Percentiles rank a stretch among this genome's conserved stretches.
Conservation (phyloP, 1,140 invertebrate species). For the Zaprionus ghesquierei region DNA sequence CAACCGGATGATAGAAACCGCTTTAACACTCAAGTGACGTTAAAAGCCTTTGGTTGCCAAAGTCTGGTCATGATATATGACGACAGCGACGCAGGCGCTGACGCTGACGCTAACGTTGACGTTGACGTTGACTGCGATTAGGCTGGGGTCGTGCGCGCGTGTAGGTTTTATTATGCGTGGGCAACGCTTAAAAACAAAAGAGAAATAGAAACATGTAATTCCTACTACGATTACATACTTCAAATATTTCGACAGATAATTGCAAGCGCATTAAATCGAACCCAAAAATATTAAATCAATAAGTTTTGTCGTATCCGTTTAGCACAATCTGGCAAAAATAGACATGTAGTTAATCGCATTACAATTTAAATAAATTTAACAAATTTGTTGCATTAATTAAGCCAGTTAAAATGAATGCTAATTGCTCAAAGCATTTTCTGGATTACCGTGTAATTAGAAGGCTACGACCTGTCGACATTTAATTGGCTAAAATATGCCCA, state of each 20-base stretch:
- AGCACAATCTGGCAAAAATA: not conserved
- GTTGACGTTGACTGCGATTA: slow-evolving; percentile 47
- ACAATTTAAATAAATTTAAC: not conserved
- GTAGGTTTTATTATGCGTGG: slow-evolving; percentile 52
- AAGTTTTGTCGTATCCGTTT: not conserved
- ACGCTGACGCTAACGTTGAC: slow-evolving; percentile 2
- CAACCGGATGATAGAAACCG: slow-evolving; percentile 59
- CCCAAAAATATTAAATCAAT: not conserved
- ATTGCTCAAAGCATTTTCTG: not conserved
- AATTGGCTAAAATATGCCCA: slow-evolving; percentile 2
- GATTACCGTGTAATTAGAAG: not conserved
- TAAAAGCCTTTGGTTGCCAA: slow-evolving; percentile 50
- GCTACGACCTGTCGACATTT: not conserved
- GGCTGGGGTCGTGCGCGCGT: slow-evolving; percentile 35
- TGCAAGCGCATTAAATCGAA: not conserved
- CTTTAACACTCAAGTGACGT: slow-evolving; percentile 42
- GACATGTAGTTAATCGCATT: not conserved
- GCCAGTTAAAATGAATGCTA: slow-evolving; percentile 6
- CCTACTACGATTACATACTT: not conserved
- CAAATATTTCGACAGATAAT: slow-evolving; percentile 12
- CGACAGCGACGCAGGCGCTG: slow-evolving; percentile 42
- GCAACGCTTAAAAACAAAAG: slow-evolving; percentile 18
- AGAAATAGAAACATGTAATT: slow-evolving; percentile 25
- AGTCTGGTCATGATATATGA: slow-evolving; percentile 61
- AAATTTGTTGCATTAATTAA: slow-evolving; percentile 4